Percentiles rank a stretch among this genome's conserved stretches.
Evolutionary conservation across 1,140 invertebrate species (phyloP).

Genomic region (Apis dorsata): DNA sequence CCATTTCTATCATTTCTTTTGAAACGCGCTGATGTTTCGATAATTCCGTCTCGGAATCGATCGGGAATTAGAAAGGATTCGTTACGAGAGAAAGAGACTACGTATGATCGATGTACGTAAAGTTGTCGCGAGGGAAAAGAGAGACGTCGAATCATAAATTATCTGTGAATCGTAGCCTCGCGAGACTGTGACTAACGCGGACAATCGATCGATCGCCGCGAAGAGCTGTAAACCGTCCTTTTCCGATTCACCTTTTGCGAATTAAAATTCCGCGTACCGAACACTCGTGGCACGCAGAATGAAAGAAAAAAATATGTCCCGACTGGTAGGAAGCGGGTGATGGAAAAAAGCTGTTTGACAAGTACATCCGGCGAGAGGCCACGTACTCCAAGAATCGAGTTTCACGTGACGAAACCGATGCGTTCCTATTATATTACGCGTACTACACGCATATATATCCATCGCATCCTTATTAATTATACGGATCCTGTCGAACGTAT

Average conservation of each 20-base stretch:
- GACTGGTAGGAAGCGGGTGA: neutral
- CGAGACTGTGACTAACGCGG: slow-evolving; percentile 11
- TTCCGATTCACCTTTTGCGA: slow-evolving; percentile 30
- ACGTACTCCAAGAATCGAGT: neutral
- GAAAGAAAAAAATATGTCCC: slow-evolving; percentile 23
- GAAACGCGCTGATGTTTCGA: too few species aligned
- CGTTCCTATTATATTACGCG: neutral
- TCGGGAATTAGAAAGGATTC: too few species aligned
- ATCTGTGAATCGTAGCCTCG: slow-evolving; percentile 12
- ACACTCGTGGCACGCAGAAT: neutral
- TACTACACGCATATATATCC: neutral
- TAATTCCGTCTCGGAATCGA: too few species aligned
- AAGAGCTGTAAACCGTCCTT: slow-evolving; percentile 23
- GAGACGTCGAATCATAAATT: slow-evolving; percentile 25
- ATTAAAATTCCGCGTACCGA: slow-evolving; percentile 30
- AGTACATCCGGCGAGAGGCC: slow-evolving; percentile 18
- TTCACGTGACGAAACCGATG: slow-evolving; percentile 1
- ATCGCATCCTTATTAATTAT: too few species aligned
- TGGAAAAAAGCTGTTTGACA: slow-evolving; percentile 28
- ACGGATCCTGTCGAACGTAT: neutral
- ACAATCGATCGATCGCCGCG: neutral
- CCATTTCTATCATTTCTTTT: too few species aligned
- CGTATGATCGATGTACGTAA: too few species aligned
- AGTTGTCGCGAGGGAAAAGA: neutral
- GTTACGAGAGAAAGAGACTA: too few species aligned